Base-by-base conservation (phyloP, 1,140 invertebrate genomes). In the Drosophila nannoptera region DNA sequence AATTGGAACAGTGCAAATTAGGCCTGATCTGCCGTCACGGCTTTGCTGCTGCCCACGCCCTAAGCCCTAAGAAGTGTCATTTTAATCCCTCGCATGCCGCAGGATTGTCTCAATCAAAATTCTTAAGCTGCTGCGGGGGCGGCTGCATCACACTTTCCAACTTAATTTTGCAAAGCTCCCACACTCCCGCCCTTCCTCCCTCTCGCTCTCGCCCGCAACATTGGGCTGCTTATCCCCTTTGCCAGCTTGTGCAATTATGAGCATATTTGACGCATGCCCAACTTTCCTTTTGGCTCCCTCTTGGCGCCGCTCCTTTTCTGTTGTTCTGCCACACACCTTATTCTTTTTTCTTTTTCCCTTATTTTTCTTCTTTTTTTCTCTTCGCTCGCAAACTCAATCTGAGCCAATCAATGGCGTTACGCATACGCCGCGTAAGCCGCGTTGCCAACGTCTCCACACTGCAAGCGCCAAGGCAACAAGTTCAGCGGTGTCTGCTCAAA, bases 351-450 rank as follows among this genome's bases (percentile, higher is more conserved):
- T 22, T 22, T 22, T 22, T 3, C 22, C 22, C 3, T 22, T 22
- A 22, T 3, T 2, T 22, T 22, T 22, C 3, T 22, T 22, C 22
- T 22, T 22, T 22, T 22, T 22, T 22, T 22, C 22, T 22, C n/a
- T n/a, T n/a, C 22, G 22, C 22, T 22, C 22, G 50, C 61, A 75
- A 75, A 72, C 67, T 75, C 62, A 65, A 63, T 63, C 70, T 48
- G 55, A 68, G 73, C 65, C 80, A 84, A 84, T 83, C 80, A 76
- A 83, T 80, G 76, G 32, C 59, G 60, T 76, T 83, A 83, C 76
- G 81, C 81, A 83, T 83, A 84, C 73, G 80, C 72, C 76, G 55
- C 72, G 66, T 83, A 78, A 82, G 69, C 71, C 78, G 58, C 64
- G 62, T 75, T 68, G 56, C 67, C 69, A 49, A 60, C 60, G 32